phyloP scores from a whole-genome alignment of 2,888 invertebrate species.

The Euzetes globulus region DNA sequence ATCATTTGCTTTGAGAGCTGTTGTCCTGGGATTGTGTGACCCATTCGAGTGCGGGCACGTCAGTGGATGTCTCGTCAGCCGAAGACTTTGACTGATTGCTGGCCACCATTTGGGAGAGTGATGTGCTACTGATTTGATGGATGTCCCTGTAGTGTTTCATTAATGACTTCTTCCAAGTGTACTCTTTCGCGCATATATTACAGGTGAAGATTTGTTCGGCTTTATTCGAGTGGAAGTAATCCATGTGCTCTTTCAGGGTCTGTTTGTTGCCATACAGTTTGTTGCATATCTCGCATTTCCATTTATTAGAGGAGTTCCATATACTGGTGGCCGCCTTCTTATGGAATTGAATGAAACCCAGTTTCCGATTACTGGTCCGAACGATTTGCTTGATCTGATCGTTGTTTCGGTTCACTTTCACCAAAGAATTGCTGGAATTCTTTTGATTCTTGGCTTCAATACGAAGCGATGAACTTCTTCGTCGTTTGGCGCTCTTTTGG shows the following conservation, averaged over 20 bases:
- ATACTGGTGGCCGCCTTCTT: neutral
- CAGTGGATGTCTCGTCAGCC: neutral
- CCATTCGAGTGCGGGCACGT: neutral
- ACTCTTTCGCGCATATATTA: conserved; percentile 32
- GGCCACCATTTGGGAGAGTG: conserved; percentile 3
- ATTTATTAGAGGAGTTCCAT: conserved; percentile 30
- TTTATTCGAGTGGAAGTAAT: conserved; percentile 34
- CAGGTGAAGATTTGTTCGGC: conserved; percentile 35
- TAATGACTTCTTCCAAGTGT: conserved; percentile 34
- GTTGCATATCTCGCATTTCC: conserved; percentile 36
- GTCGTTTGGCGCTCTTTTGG: neutral
- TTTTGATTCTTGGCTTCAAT: conserved; percentile 3
- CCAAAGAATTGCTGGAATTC: neutral
- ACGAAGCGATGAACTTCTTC: neutral
- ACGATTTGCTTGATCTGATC: neutral
- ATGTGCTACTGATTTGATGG: conserved; percentile 30
- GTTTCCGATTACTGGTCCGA: conserved; percentile 11
- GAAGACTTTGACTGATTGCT: neutral
- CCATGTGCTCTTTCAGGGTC: conserved; percentile 36
- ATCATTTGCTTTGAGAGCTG: conserved; percentile 16
- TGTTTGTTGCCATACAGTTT: conserved; percentile 35
- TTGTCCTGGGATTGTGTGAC: conserved; percentile 12
- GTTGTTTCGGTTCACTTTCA: conserved; percentile 20
- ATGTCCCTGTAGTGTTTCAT: conserved; percentile 36
- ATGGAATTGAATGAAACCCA: neutral